Conservation (phyloP, 2,797 vertebrate species). For the Fistularia commersonii region DNA sequence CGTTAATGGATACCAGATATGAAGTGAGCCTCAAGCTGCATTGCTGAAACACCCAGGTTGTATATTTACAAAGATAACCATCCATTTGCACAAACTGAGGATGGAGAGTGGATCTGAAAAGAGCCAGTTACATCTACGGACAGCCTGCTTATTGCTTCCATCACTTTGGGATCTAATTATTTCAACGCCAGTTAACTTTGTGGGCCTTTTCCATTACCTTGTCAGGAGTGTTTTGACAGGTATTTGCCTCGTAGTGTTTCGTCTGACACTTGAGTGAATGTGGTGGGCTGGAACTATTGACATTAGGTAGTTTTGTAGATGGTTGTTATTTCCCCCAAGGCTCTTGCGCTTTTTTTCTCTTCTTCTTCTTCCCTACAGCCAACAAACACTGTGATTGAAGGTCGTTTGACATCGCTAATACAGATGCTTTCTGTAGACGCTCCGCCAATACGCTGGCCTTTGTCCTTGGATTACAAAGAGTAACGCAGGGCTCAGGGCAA, state of each 20-base stretch:
- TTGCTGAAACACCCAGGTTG: constrained; percentile 10
- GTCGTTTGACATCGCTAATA: too few species aligned
- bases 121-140: constrained; percentile 4
- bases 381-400: too few species aligned
- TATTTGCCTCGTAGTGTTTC: constrained; percentile 1
- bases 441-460: too few species aligned
- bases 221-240: constrained; percentile 39
- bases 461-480: too few species aligned
- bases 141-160: constrained; percentile 13
- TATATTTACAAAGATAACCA: neutral
- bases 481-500: too few species aligned
- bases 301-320: constrained; percentile 34
- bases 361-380: neutral
- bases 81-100: neutral
- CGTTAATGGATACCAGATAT: too few species aligned
- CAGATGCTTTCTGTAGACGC: too few species aligned
- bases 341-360: constrained; percentile 7
- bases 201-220: constrained; percentile 25
- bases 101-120: neutral
- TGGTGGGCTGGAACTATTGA: constrained; percentile 38
- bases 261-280: constrained; percentile 17
- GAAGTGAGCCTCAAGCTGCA: too few species aligned
- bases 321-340: constrained; percentile 42
- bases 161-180: constrained; percentile 26
- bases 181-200: constrained; percentile 19